Percentiles rank a stretch among this genome's conserved stretches.
These are phyloP conservation scores for Drosophila fulvimacula DNA, from an alignment of 2,888 invertebrate genomes.

Conservation along the genomic window DNA sequence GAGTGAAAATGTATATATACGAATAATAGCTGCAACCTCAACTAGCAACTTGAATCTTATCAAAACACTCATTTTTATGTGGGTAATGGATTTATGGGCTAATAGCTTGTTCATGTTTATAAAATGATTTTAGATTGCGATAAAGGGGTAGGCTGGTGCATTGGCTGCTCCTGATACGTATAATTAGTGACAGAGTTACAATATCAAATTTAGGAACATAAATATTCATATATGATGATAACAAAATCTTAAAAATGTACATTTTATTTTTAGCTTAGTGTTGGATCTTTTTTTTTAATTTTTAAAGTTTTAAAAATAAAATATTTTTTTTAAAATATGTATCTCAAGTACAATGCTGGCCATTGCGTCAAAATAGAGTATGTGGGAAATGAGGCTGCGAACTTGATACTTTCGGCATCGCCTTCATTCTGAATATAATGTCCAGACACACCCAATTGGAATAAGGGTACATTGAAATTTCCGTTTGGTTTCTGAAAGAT, in stretches of 20 bases:
- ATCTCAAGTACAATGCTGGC: conserved; percentile 85
- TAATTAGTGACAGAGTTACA: not conserved
- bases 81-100: conserved; percentile 3
- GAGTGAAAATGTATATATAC: no score
- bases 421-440: conserved; percentile 84
- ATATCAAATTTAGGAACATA: no score
- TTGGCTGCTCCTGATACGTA: not conserved
- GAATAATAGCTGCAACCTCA: not conserved
- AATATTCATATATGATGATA: no score
- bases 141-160: not conserved
- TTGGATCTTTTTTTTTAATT: no score
- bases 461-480: conserved; percentile 58
- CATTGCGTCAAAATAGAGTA: conserved; percentile 85
- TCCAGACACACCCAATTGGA: conserved; percentile 85
- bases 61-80: conserved; percentile 3
- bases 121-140: conserved; percentile 2
- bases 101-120: not conserved
- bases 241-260: not conserved
- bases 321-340: conserved; percentile 25
- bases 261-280: not conserved
- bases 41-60: conserved; percentile 3
- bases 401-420: conserved; percentile 83
- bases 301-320: no score
- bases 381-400: conserved; percentile 83
- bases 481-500: conserved; percentile 50